Percentiles rank a stretch among this genome's conserved stretches.
phyloP scores from a whole-genome alignment of 2,888 invertebrate genomes.

The Morpho helenor region DNA sequence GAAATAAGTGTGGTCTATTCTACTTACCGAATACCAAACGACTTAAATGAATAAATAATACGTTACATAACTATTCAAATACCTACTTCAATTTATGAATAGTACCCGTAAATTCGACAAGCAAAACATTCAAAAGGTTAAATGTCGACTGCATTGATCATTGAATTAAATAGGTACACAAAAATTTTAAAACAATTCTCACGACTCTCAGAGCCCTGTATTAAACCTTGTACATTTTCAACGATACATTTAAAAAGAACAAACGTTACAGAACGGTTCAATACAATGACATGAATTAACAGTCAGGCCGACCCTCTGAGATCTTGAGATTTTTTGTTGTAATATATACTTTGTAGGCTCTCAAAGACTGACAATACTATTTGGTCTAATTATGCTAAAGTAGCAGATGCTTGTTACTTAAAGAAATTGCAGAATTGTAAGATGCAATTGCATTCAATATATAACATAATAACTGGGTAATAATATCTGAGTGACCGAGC shows the following conservation, averaged over 20 bases:
- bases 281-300: slow-evolving; percentile 72
- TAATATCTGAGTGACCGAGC: too few species aligned
- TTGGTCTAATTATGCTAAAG: slow-evolving; percentile 66
- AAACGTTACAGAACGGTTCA: slow-evolving; percentile 40
- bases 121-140: background rate
- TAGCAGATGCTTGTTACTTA: slow-evolving; percentile 9
- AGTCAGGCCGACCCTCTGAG: slow-evolving; percentile 57
- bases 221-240: slow-evolving; percentile 40
- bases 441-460: too few species aligned
- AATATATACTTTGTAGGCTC: slow-evolving; percentile 70
- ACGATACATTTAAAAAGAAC: slow-evolving; percentile 43
- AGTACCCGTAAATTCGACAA: too few species aligned
- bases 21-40: too few species aligned
- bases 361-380: slow-evolving; percentile 51
- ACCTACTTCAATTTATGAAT: too few species aligned
- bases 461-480: too few species aligned
- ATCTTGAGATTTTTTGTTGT: slow-evolving; percentile 63
- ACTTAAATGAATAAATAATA: too few species aligned
- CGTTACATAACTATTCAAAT: too few species aligned
- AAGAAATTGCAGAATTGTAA: background rate
- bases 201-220: slow-evolving; percentile 61
- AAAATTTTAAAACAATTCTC: slow-evolving; percentile 43
- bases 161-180: slow-evolving; percentile 1
- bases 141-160: background rate
- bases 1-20: too few species aligned